phyloP scores from a whole-genome alignment of 2,797 vertebrate species.

The Catostomus latipinnis region DNA sequence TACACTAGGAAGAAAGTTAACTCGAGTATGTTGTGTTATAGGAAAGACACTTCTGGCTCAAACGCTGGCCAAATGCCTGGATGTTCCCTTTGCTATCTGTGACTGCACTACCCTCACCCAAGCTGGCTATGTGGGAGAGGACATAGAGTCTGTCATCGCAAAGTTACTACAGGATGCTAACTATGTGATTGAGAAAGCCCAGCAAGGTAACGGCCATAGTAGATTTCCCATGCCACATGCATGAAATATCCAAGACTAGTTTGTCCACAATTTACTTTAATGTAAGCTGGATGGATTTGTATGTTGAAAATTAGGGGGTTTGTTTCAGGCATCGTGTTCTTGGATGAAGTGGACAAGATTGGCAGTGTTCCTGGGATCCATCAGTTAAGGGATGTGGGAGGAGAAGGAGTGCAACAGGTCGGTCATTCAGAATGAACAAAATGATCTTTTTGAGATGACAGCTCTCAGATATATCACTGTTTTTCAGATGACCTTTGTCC shows the following conservation, averaged over 20 bases:
- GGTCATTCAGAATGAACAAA: slow-evolving; percentile 57
- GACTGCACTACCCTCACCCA: slow-evolving; percentile 90
- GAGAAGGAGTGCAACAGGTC: slow-evolving; percentile 99
- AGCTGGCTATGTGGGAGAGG: slow-evolving; percentile 89
- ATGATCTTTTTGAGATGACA: background rate
- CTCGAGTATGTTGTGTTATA: slow-evolving; percentile 55
- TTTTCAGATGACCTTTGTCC: slow-evolving; percentile 3
- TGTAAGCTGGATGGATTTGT: background rate
- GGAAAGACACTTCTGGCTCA: slow-evolving; percentile 91
- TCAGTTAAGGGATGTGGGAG: slow-evolving; percentile 96
- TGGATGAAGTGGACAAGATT: slow-evolving; percentile 99
- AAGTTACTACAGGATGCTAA: slow-evolving; percentile 90
- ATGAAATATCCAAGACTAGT: background rate
- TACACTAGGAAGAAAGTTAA: no score
- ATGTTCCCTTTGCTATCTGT: slow-evolving; percentile 91
- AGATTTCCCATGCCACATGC: background rate
- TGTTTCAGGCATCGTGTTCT: slow-evolving; percentile 92
- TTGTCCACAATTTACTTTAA: background rate
- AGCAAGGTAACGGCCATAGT: slow-evolving; percentile 79
- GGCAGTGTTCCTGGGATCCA: slow-evolving; percentile 99
- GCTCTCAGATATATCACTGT: background rate
- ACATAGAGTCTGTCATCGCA: slow-evolving; percentile 89
- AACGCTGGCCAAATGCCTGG: slow-evolving; percentile 88
- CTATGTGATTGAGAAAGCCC: slow-evolving; percentile 89
- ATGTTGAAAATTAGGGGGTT: background rate